A percentile compares a stretch with the other conserved stretches of the same genome.
These are phyloP conservation scores for Mastacembelus armatus DNA, from an alignment of 2,797 vertebrate genomes.

Conservation along the genomic window DNA sequence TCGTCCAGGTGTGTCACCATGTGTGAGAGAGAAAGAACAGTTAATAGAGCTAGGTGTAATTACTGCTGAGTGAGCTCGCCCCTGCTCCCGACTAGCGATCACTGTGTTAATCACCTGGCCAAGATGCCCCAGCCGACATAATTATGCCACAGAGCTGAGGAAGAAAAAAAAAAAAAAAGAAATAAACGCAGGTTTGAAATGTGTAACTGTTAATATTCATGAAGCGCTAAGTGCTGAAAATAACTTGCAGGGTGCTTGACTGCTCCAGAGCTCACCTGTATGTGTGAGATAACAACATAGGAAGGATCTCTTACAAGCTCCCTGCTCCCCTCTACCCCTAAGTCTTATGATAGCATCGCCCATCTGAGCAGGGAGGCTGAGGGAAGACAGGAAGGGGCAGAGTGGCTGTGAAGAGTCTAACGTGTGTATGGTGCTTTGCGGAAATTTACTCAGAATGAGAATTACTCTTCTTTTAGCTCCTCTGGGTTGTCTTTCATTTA, in stretches of 20 bases:
- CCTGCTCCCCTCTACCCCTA: constrained; percentile 35
- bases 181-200: constrained; percentile 36
- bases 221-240: constrained; percentile 49
- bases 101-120: constrained; percentile 65
- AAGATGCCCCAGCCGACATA: constrained; percentile 65
- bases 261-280: constrained; percentile 30
- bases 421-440: constrained; percentile 38
- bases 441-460: constrained; percentile 54
- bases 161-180: constrained; percentile 28
- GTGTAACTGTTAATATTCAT: constrained; percentile 65
- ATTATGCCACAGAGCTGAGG: constrained; percentile 35
- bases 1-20: constrained; percentile 34
- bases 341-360: constrained; percentile 70
- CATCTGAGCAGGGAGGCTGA: constrained; percentile 54
- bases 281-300: constrained; percentile 62
- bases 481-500: constrained; percentile 43
- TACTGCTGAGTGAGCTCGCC: constrained; percentile 61
- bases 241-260: constrained; percentile 31
- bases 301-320: constrained; percentile 62
- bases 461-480: constrained; percentile 56
- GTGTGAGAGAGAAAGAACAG: constrained; percentile 45
- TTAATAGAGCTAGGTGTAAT: constrained; percentile 66
- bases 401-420: background rate
- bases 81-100: constrained; percentile 53
- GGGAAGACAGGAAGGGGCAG: constrained; percentile 25